Base-by-base conservation (phyloP, 2,888 invertebrate species). In the Drosophila fulvimacula region DNA sequence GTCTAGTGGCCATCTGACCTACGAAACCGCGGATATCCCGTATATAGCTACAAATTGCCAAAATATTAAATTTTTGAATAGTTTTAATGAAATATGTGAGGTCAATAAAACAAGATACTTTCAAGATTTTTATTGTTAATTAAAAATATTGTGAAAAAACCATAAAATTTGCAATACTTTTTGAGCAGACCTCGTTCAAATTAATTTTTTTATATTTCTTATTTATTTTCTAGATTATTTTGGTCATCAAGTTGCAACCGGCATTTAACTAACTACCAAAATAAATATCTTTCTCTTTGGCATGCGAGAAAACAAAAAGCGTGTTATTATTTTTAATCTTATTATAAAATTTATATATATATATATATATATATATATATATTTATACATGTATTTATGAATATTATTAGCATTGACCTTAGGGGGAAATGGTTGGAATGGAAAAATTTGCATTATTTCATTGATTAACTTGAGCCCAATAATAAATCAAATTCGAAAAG, bases 1-100 rank as follows among this genome's bases (percentile, higher is more conserved):
- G 30, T 48, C 30, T 48, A 27, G n/a, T n/a, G 27, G n/a, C 27
- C 27, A n/a, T 46, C 10, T 46, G 46, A 46, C 46, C 46, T 46
- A 46, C 27, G 46, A 10, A 46, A 9, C 10, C 2, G n/a, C 27
- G 44, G 44, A 46, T 46, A 10, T 46, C 44, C 44, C 44, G 46
- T 27, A 46, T 46, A 46, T 46, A 46, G 24, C 27, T n/a, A n/a
- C n/a, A 46, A n/a, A 5, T 46, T 46, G n/a, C 24, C 44, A 27
- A 27, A 27, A 3, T 24, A 24, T 15, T 21, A 13, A 42, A 0
- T 3, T 24, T 44, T 44, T 44, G 42, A 15, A 24, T 7, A 44
- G n/a, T 44, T 24, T n/a, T 24, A 24, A n/a, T n/a, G 9, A 27
- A 27, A 10, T 24, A 24, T 24, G 6, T 42, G 21, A 24, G 44